Evolutionary conservation across 2,113 vertebrate species (phyloP), one percentile per base, ranked within the genome.

Genomic region (Daboia siamensis): DNA sequence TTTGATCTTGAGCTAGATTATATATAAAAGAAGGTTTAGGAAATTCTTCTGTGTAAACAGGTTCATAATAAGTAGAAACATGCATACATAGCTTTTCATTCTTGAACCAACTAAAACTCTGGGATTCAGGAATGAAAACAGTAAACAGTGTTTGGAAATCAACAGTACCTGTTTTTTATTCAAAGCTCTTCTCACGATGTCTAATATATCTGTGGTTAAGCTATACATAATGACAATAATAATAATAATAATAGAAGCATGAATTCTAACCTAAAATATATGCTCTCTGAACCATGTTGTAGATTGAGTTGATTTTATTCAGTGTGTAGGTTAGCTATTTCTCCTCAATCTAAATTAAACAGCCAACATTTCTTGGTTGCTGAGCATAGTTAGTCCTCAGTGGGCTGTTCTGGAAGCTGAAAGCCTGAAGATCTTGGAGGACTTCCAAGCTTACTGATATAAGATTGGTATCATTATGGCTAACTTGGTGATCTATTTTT

Each of bases 211-310:
- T 26, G 55, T 90, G 26, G 59, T 48, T 92, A 93, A 90, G 54
- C 5, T 95, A 29, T 55, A 92, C 80, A 0, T 13, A 0, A 86
- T 94, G 86, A 51, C 39, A 39, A 39, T 74, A 95, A 56, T 57
- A 1, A 51, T 57, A 1, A 51, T 74, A 95, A 56, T 57, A 1
- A 86, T 29, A 46, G 46, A 4, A 89, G 39, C 54, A 90, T 57
- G 59, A 94, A 57, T 87, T 95, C 61, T 91, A 57, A 87, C 55
- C 7, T 59, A 84, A 39, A 90, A 54, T 56, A 69, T 12, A 80
- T 23, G n/a, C 26, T 48, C 23, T 84, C 39, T 92, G 91, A 33
- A 29, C 10, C 5, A 64, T 64, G 39, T 29, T 48, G 29, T 51
- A 44, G 4, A 88, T 26, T 59, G 55, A 21, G 39, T 57, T 88